These are phyloP conservation scores for Passerculus sandwichensis DNA, from an alignment of 2,797 vertebrate species.

Conservation along the genomic window DNA sequence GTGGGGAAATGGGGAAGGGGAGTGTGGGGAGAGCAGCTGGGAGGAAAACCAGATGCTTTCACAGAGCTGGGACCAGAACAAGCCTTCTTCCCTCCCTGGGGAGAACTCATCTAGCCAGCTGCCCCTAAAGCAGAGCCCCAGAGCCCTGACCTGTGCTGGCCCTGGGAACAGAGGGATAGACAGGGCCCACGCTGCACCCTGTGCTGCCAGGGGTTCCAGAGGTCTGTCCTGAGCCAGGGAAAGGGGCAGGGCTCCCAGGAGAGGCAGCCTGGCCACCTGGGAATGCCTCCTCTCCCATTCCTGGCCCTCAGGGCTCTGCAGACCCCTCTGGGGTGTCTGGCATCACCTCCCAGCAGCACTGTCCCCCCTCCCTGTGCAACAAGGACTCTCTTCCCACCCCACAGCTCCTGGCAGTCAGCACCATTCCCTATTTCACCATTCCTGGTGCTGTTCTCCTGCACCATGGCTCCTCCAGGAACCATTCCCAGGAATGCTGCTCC, in stretches of 20 bases:
- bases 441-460: accelerated
- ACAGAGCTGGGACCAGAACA: not conserved
- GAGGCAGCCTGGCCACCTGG: not conserved
- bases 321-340: not conserved
- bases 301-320: not conserved
- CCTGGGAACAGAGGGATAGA: not conserved
- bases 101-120: not conserved
- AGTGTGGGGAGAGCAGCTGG: not conserved
- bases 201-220: not conserved
- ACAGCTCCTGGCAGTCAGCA: not conserved
- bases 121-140: not conserved
- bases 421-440: not conserved
- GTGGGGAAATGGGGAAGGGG: not conserved
- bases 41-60: not conserved
- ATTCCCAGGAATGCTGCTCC: not conserved
- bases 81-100: not conserved
- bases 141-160: not conserved
- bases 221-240: not conserved
- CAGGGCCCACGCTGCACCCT: not conserved
- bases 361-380: not conserved
- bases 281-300: not conserved
- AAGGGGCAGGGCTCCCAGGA: not conserved
- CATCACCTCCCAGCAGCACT: not conserved
- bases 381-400: not conserved
- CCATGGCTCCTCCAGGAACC: not conserved